Conservation (phyloP, 1,140 invertebrate genomes). For the Globodera rostochiensis region DNA sequence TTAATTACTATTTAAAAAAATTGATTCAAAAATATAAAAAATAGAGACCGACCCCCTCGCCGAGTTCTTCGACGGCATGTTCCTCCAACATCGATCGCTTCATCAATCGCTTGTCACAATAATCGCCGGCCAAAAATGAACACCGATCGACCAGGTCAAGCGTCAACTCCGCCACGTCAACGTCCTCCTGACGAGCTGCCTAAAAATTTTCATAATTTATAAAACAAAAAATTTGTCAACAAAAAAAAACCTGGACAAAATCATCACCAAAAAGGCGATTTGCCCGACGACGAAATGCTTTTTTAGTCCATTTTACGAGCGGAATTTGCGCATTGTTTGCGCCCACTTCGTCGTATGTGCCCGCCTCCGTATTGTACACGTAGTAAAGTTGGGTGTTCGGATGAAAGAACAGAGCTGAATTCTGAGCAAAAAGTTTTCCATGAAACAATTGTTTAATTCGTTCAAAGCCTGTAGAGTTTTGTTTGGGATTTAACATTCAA, state of each 20-base stretch:
- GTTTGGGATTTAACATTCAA: too few species aligned
- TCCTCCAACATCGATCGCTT: conserved; percentile 4
- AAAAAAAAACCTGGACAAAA: conserved; percentile 17
- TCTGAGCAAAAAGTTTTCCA: not conserved
- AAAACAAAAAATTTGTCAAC: not conserved
- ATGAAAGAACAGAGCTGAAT: conserved; percentile 20
- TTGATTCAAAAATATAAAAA: too few species aligned
- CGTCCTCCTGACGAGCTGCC: conserved; percentile 4
- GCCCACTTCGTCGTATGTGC: not conserved
- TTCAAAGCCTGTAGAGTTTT: not conserved
- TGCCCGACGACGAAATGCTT: not conserved
- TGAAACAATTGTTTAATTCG: not conserved
- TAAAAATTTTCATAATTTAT: not conserved
- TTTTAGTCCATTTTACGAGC: conserved; percentile 7
- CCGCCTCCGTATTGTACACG: not conserved
- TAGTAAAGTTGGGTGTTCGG: conserved; percentile 14
- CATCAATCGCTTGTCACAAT: not conserved
- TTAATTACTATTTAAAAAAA: too few species aligned
- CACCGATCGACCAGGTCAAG: conserved; percentile 27
- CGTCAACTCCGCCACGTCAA: conserved; percentile 6
- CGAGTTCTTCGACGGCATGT: not conserved
- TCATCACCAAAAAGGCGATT: conserved; percentile 18
- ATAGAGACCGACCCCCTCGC: not conserved
- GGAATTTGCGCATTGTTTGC: not conserved
- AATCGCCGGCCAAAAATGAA: conserved; percentile 16